Percentiles rank a stretch among this genome's conserved stretches.
Evolutionary conservation across 1,140 invertebrate species (phyloP).

Genomic region (Wasmannia auropunctata): DNA sequence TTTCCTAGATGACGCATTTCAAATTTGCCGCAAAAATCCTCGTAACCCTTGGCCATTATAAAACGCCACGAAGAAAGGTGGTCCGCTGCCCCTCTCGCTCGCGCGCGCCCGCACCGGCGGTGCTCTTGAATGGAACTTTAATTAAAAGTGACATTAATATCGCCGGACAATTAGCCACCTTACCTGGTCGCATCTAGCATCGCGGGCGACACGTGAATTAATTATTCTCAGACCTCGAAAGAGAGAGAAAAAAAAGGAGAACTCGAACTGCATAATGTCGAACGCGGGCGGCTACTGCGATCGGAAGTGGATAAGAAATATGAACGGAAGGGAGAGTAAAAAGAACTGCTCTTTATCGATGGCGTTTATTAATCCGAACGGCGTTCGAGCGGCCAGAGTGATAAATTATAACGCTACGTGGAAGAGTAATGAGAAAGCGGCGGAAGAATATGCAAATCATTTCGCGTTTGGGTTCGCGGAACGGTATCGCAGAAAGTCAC

Average conservation of each 20-base stretch:
- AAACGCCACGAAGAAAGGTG: constrained; percentile 28
- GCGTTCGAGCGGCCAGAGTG: constrained; percentile 20
- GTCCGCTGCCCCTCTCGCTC: background rate
- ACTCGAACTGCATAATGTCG: constrained; percentile 28
- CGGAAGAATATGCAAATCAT: constrained; percentile 50
- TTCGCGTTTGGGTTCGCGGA: constrained; percentile 10
- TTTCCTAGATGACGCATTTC: constrained; percentile 36
- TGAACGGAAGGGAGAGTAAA: background rate
- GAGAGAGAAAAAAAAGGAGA: too few relatives aligned
- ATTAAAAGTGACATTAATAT: constrained; percentile 80
- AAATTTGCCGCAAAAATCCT: constrained; percentile 55
- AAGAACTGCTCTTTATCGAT: constrained; percentile 51
- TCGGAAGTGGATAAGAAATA: constrained; percentile 46
- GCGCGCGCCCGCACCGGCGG: background rate
- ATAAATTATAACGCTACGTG: constrained; percentile 44
- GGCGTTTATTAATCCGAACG: constrained; percentile 48
- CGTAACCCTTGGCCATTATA: constrained; percentile 28
- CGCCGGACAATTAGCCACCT: constrained; percentile 72
- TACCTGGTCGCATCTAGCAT: constrained; percentile 20
- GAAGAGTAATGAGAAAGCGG: constrained; percentile 35
- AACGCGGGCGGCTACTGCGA: constrained; percentile 1
- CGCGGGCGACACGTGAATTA: constrained; percentile 55
- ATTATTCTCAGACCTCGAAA: constrained; percentile 61
- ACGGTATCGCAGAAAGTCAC: constrained; percentile 40
- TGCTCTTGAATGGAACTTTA: constrained; percentile 68